A percentile compares a stretch with the other conserved stretches of the same genome.
Conservation (phyloP, 2,113 vertebrate genomes). For the Tringa solitaria region DNA sequence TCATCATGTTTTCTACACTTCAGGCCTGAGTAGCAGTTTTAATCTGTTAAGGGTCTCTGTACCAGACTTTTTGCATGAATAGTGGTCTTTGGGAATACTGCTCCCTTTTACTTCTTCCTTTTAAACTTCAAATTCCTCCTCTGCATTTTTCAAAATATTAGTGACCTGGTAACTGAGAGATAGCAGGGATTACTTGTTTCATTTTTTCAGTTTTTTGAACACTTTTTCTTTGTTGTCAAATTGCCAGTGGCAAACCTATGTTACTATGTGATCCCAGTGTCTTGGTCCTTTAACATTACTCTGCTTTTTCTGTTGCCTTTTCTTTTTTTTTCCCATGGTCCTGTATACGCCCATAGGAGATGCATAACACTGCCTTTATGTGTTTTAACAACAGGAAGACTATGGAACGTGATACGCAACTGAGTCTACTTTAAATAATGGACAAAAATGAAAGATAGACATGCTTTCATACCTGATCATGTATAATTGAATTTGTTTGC, state of each 20-base stretch:
- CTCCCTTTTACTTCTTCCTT: background rate
- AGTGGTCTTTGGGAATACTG: background rate
- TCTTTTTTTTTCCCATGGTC: background rate
- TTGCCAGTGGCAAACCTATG: background rate
- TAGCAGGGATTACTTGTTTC: background rate
- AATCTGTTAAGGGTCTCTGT: background rate
- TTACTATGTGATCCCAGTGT: background rate
- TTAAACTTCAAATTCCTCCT: background rate
- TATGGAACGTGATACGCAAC: rapidly evolving
- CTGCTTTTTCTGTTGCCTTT: background rate
- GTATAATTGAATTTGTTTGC: background rate
- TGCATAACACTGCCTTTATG: background rate
- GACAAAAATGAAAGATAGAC: background rate
- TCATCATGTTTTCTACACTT: background rate
- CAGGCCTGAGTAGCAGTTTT: background rate
- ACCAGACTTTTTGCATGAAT: background rate
- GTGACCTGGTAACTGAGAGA: background rate
- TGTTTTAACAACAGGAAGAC: background rate
- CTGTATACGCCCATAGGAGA: rapidly evolving
- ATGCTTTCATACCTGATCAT: background rate
- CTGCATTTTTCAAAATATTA: background rate
- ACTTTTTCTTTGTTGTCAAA: background rate
- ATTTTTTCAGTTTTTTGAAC: background rate
- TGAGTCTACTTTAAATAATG: background rate
- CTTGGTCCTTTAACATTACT: background rate